Evolutionary conservation across 2,888 invertebrate species (phyloP).

Genomic region (Machimus rusticus): DNA sequence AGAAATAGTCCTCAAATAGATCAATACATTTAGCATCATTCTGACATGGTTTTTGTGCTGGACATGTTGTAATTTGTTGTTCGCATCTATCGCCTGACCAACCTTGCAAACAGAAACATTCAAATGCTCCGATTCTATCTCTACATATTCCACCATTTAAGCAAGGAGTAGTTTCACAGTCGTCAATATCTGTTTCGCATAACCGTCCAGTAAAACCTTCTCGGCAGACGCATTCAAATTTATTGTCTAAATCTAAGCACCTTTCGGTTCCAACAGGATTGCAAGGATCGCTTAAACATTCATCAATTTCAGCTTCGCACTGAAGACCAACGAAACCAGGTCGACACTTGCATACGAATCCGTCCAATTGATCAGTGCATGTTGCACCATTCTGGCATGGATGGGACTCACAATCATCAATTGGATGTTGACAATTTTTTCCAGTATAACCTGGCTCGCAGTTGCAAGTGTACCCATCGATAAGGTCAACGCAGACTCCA

Average conservation of each 20-base stretch:
- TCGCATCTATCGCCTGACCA: conserved; percentile 90
- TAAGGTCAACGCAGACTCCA: conserved; percentile 88
- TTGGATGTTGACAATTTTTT: conserved; percentile 89
- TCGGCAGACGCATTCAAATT: conserved; percentile 86
- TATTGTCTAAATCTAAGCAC: conserved; percentile 88
- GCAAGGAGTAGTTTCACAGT: conserved; percentile 86
- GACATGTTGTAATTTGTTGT: conserved; percentile 86
- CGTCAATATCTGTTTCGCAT: conserved; percentile 88
- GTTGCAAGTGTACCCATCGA: conserved; percentile 84
- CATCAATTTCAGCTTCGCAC: conserved; percentile 92
- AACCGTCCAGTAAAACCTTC: conserved; percentile 85
- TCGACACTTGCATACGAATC: conserved; percentile 90
- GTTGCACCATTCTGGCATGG: conserved; percentile 94
- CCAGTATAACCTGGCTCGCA: conserved; percentile 96
- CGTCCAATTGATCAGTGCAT: conserved; percentile 86
- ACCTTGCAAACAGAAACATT: conserved; percentile 82
- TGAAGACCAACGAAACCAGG: conserved; percentile 92
- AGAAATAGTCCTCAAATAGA: conserved; percentile 75
- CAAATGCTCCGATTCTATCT: conserved; percentile 84
- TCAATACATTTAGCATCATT: conserved; percentile 92
- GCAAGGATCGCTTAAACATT: conserved; percentile 90
- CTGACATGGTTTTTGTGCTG: conserved; percentile 81
- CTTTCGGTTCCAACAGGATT: conserved; percentile 88
- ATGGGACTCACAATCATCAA: conserved; percentile 88
- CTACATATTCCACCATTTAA: conserved; percentile 88